A percentile compares a stretch with the other conserved stretches of the same genome.
phyloP scores from a whole-genome alignment of 2,888 invertebrate species.

The Pammene aurita region DNA sequence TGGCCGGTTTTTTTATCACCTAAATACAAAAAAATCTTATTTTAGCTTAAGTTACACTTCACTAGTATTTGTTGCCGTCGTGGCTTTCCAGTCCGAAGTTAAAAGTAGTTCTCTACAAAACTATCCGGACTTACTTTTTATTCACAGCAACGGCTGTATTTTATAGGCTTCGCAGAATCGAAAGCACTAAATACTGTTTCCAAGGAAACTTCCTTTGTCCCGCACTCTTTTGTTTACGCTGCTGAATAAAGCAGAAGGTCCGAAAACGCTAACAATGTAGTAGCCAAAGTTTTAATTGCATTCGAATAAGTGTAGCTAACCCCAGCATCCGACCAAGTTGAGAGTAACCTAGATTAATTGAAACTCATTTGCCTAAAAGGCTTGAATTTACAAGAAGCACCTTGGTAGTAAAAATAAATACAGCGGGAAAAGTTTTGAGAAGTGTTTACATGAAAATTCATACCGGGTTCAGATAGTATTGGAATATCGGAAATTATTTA shows the following conservation, averaged over 20 bases:
- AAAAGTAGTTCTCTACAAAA: slow-evolving; percentile 60
- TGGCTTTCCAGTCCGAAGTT: slow-evolving; percentile 47
- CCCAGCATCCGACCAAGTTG: slow-evolving; percentile 48
- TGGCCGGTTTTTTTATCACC: too few relatives aligned
- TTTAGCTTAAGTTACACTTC: slow-evolving; percentile 16
- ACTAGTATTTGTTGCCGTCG: slow-evolving; percentile 22
- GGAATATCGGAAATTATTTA: slow-evolving; percentile 5
- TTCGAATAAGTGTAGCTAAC: slow-evolving; percentile 65
- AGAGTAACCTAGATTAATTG: slow-evolving; percentile 50
- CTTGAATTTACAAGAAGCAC: slow-evolving; percentile 45
- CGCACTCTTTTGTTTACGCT: slow-evolving; percentile 71
- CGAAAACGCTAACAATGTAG: slow-evolving; percentile 70
- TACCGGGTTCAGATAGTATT: slow-evolving; percentile 12
- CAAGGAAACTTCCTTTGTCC: slow-evolving; percentile 70
- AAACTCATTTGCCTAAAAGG: slow-evolving; percentile 60
- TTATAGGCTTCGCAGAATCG: slow-evolving; percentile 57
- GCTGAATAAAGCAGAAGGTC: slow-evolving; percentile 73
- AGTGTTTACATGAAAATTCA: slow-evolving; percentile 22
- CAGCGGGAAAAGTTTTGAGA: background rate
- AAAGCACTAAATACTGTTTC: slow-evolving; percentile 73
- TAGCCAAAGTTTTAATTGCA: slow-evolving; percentile 77
- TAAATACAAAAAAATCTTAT: too few relatives aligned
- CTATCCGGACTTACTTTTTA: slow-evolving; percentile 59
- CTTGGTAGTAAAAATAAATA: slow-evolving; percentile 23
- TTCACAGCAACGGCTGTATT: slow-evolving; percentile 60